phyloP scores from a whole-genome alignment of 2,797 vertebrate genomes.

The Mus minutoides region DNA sequence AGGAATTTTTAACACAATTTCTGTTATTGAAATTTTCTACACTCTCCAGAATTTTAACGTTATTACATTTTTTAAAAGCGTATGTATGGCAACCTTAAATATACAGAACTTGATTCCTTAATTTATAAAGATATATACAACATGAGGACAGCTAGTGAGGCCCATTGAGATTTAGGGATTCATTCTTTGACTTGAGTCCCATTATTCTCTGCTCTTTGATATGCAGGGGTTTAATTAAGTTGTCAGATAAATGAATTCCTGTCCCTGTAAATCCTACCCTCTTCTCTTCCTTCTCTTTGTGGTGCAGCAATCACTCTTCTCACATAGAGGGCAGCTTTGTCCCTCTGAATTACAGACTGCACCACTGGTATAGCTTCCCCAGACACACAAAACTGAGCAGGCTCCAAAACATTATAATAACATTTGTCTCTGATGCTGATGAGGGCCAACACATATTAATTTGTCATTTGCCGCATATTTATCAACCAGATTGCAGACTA shows the following conservation, averaged over 20 bases:
- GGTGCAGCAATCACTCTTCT: constrained; percentile 46
- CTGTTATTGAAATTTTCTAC: not conserved
- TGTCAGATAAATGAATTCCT: constrained; percentile 46
- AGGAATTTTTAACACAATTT: not conserved
- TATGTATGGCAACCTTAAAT: constrained; percentile 7
- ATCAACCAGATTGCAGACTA: constrained; percentile 83
- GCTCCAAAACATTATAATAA: constrained; percentile 84
- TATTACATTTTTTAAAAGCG: not conserved
- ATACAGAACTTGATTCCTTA: constrained; percentile 8
- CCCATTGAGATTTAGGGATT: constrained; percentile 43
- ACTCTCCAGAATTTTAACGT: not conserved
- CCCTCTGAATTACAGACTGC: constrained; percentile 57
- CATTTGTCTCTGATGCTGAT: constrained; percentile 83
- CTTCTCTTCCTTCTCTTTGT: rapidly evolving
- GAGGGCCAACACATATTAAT: constrained; percentile 85
- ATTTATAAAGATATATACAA: constrained; percentile 16
- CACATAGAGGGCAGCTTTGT: constrained; percentile 82
- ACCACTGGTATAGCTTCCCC: constrained; percentile 57
- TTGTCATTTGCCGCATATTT: constrained; percentile 86
- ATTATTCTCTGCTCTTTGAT: not conserved
- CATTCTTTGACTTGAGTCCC: constrained; percentile 1
- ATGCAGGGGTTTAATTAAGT: constrained; percentile 65
- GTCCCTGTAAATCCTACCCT: not conserved
- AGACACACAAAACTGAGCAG: constrained; percentile 80
- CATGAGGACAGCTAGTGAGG: not conserved